A percentile compares a stretch with the other conserved stretches of the same genome.
Evolutionary conservation across 2,113 vertebrate species (phyloP).

Genomic region (Periophthalmus modestus): DNA sequence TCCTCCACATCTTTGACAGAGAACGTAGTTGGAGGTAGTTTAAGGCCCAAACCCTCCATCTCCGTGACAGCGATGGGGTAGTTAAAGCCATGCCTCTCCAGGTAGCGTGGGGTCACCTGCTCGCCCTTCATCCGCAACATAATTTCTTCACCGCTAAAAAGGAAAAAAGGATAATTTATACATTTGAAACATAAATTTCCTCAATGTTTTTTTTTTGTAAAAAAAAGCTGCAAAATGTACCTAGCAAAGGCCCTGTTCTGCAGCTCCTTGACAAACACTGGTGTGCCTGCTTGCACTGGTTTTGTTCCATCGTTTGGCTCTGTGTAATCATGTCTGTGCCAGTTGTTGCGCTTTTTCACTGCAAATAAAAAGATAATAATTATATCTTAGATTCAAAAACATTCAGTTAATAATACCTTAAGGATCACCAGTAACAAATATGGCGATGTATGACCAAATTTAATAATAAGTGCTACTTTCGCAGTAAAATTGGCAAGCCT

Average conservation of each 20-base stretch:
- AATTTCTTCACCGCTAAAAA: conserved; percentile 88
- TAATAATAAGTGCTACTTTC: neutral
- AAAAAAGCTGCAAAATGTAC: conserved; percentile 64
- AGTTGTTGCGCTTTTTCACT: conserved; percentile 97
- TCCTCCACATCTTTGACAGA: conserved; percentile 92
- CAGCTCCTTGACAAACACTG: conserved; percentile 88
- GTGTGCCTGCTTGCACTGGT: conserved; percentile 93
- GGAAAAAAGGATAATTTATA: neutral
- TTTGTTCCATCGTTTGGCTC: conserved; percentile 87
- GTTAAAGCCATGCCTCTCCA: conserved; percentile 94
- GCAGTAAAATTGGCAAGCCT: neutral
- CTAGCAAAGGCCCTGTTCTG: conserved; percentile 87
- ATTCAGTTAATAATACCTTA: neutral
- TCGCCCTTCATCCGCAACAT: conserved; percentile 90
- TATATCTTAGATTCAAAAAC: neutral
- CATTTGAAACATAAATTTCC: neutral
- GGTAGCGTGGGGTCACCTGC: conserved; percentile 89
- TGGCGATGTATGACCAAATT: neutral
- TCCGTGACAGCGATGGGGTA: conserved; percentile 88
- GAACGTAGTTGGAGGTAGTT: conserved; percentile 87
- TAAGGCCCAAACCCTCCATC: conserved; percentile 91
- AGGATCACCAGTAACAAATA: neutral
- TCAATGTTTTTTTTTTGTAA: neutral
- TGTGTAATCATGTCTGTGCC: conserved; percentile 97
- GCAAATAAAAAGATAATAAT: conserved; percentile 21